These are phyloP conservation scores for Pristionchus fissidentatus DNA, from an alignment of 2,888 invertebrate species.

Conservation along the genomic window DNA sequence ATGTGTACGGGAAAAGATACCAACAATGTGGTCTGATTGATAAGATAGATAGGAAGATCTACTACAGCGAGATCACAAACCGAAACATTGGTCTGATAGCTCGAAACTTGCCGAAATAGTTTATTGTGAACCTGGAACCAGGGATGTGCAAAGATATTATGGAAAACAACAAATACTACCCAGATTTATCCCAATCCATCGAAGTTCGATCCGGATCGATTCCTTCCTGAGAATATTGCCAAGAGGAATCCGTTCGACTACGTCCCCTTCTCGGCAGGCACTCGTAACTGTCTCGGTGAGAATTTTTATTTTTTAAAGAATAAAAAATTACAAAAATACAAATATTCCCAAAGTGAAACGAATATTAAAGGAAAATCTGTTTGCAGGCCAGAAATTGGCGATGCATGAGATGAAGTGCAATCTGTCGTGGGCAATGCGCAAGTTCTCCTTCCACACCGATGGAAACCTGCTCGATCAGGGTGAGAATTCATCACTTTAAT, in stretches of 20 bases:
- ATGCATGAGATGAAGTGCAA: constrained; percentile 1
- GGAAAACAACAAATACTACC: not conserved
- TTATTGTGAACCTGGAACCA: too few relatives aligned
- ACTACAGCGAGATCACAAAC: too few relatives aligned
- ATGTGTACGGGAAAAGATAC: too few relatives aligned
- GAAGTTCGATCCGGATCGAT: constrained; percentile 76
- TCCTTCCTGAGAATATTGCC: constrained; percentile 71
- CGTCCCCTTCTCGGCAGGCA: constrained; percentile 55
- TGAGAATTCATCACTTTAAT: not conserved
- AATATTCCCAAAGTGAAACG: too few relatives aligned
- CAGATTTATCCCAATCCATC: constrained; percentile 75
- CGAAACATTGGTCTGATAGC: too few relatives aligned
- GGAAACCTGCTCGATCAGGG: constrained; percentile 1
- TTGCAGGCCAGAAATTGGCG: constrained; percentile 31
- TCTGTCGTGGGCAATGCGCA: not conserved
- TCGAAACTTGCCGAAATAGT: too few relatives aligned
- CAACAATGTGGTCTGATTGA: too few relatives aligned
- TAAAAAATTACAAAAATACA: too few relatives aligned
- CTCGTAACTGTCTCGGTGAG: constrained; percentile 54
- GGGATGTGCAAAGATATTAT: too few relatives aligned
- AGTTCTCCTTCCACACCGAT: not conserved
- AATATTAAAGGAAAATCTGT: too few relatives aligned
- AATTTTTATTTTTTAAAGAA: not conserved
- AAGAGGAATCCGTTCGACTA: constrained; percentile 51
- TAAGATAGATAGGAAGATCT: too few relatives aligned